Evolutionary conservation across 2,888 invertebrate species (phyloP).

Genomic region (Coelinius sp.): DNA sequence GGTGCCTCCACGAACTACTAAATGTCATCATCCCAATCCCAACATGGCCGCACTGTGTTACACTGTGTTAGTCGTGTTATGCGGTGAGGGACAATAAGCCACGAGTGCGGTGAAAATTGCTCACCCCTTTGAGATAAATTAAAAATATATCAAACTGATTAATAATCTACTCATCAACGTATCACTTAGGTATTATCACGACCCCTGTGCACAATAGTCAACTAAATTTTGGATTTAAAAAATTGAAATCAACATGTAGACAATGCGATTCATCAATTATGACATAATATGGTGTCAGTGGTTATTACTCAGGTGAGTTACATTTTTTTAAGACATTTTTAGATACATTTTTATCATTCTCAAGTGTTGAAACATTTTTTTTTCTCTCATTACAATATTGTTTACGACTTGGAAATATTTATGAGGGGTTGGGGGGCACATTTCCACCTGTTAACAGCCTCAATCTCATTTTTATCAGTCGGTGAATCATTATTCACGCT

Average conservation of each 20-base stretch:
- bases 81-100: conserved; percentile 33
- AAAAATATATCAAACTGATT: neutral
- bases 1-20: conserved; percentile 31
- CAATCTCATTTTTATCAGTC: conserved; percentile 1
- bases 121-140: conserved; percentile 6
- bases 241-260: conserved; percentile 41
- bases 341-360: neutral
- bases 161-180: neutral
- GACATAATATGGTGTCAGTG: conserved; percentile 42
- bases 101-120: conserved; percentile 15
- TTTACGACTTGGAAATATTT: neutral
- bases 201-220: neutral
- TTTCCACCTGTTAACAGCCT: conserved; percentile 8
- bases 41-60: conserved; percentile 46
- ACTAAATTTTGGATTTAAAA: neutral
- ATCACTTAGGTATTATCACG: neutral
- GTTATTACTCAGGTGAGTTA: conserved; percentile 45
- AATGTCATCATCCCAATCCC: conserved; percentile 48
- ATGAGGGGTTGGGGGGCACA: neutral
- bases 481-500: neutral
- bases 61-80: conserved; percentile 33
- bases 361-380: too few species aligned
- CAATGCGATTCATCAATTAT: conserved; percentile 44
- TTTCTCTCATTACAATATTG: neutral
- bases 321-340: neutral